phyloP scores from a whole-genome alignment of 2,113 vertebrate species.

The Periophthalmus modestus region DNA sequence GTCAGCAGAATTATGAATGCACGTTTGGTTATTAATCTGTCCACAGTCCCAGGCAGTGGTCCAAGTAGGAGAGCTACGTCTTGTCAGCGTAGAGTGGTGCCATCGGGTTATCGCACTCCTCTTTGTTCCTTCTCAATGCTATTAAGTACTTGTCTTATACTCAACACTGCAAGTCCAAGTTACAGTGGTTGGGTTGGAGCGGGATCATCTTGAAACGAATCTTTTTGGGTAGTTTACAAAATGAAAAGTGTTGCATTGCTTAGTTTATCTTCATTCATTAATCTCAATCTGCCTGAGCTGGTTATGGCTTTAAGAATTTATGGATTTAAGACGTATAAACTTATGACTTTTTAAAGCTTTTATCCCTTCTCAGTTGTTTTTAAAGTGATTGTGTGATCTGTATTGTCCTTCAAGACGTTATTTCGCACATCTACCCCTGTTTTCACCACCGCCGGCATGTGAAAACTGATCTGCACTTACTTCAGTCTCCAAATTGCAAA shows the following conservation, averaged over 20 bases:
- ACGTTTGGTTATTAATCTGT: slow-evolving; percentile 62
- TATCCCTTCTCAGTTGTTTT: too few relatives aligned
- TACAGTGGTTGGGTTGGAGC: not conserved
- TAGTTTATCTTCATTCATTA: too few relatives aligned
- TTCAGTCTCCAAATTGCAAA: too few relatives aligned
- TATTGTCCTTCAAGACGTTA: too few relatives aligned
- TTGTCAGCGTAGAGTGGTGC: slow-evolving; percentile 18
- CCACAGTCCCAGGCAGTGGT: slow-evolving; percentile 34
- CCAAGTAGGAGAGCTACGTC: slow-evolving; percentile 39
- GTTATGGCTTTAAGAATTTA: too few relatives aligned
- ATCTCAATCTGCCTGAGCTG: too few relatives aligned
- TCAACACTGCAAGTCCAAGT: not conserved
- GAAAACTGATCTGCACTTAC: too few relatives aligned
- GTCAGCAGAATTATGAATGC: slow-evolving; percentile 67
- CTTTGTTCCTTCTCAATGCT: slow-evolving; percentile 28
- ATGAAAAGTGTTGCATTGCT: not conserved
- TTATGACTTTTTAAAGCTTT: too few relatives aligned
- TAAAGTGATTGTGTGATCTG: too few relatives aligned
- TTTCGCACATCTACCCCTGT: too few relatives aligned
- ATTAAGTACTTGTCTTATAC: slow-evolving; percentile 34
- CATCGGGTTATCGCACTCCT: slow-evolving; percentile 41
- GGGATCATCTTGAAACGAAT: not conserved
- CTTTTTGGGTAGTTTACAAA: not conserved
- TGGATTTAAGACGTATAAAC: too few relatives aligned
- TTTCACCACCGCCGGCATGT: too few relatives aligned